Base-by-base conservation (phyloP, 2,797 vertebrate genomes). In the Merluccius polli region DNA sequence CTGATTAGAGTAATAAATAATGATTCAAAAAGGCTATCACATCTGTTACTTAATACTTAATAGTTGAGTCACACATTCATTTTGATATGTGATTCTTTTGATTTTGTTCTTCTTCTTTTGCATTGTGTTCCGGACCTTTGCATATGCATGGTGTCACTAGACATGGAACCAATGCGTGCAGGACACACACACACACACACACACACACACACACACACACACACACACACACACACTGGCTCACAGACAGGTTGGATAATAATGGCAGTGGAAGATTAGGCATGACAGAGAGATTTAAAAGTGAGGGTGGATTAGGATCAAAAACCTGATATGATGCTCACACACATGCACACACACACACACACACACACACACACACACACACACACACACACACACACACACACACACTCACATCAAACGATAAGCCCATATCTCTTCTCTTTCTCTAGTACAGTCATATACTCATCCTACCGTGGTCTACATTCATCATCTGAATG, bases 221-320 rank as follows among this genome's bases (percentile, higher is more conserved):
- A 63, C 52, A 10, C 52, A 63, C 52, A 24, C 52, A 63, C 52
- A 65, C 59, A 65, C 59, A 65, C 59, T 27, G n/a, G 24, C 24
- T 11, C 59, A 65, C 9, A 12, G 24, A 65, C 59, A 65, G 35
- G 75, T 75, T 78, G 80, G 33, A 65, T 33, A 21, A 68, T 83
- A 81, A 83, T 36, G 41, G 33, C 31, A 74, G 75, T 78, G 36
- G 63, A 38, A 70, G 82, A 77, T 81, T 80, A 70, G 79, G 30
- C 73, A 82, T 83, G 81, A 87, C 83, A 81, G 81, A 86, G 71
- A 81, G 52, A 75, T 86, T 80, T 82, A 83, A 83, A 65, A 83
- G 76, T 65, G 24, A 65, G 24, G 59, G 73, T 74, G 78, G 81
- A 86, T 89, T 84, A 83, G 21, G 32, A 80, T 27, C 67, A 38